phyloP scores from a whole-genome alignment of 2,113 vertebrate species.

The mouse (Mus musculus) region GRCm39 chr19:39041001-39041500 shows the following conservation, averaged over 20 bases:
- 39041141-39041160: constrained; percentile 99
- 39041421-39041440: no score
- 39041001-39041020: constrained; percentile 81
- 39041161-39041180: constrained; percentile 99
- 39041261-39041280: constrained; percentile 99
- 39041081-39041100: constrained; percentile 99
- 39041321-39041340: no score
- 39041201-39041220: constrained; percentile 99
- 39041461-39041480: no score
- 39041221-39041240: constrained; percentile 98
- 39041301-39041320: constrained; percentile 84
- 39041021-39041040: constrained; percentile 76
- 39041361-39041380: no score
- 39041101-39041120: constrained; percentile 99
- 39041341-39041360: no score
- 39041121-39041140: constrained; percentile 99
- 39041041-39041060: constrained; percentile 76
- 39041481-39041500: no score
- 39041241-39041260: constrained; percentile 99
- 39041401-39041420: no score
- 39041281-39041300: constrained; percentile 98
- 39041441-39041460: no score
- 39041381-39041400: no score
- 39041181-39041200: constrained; percentile 99
- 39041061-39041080: constrained; percentile 83